Evolutionary conservation across 2,797 vertebrate genomes (phyloP).

Genomic region (Poecilia wingei): DNA sequence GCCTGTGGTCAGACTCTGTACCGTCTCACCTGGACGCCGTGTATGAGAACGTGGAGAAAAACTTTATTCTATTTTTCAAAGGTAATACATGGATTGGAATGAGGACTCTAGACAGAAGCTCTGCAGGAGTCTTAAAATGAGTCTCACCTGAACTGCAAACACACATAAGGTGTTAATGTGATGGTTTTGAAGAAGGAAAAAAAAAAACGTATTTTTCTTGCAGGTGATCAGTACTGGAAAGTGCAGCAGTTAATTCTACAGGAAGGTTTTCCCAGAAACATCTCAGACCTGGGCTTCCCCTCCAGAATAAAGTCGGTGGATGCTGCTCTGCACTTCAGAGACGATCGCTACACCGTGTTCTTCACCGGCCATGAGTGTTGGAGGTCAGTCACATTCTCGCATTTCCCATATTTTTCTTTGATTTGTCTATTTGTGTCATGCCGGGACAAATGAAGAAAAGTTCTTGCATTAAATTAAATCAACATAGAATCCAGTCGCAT

Average conservation of each 20-base stretch:
- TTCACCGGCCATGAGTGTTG: conserved; percentile 70
- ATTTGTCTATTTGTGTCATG: neutral
- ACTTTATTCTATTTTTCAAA: conserved; percentile 70
- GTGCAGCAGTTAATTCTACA: conserved; percentile 46
- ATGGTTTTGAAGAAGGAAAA: neutral
- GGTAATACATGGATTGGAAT: conserved; percentile 39
- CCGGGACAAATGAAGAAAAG: neutral
- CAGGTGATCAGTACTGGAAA: conserved; percentile 70
- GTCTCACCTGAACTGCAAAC: neutral
- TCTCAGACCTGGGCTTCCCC: conserved; percentile 70
- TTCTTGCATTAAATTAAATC: neutral
- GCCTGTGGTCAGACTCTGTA: conserved; percentile 64
- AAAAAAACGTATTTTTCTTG: conserved; percentile 7
- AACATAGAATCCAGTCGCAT: neutral
- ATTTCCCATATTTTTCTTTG: neutral
- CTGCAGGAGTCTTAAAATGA: neutral
- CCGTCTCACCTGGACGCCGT: conserved; percentile 65
- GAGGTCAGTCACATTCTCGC: conserved; percentile 48
- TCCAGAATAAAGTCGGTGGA: conserved; percentile 60
- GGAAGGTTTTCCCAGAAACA: conserved; percentile 67
- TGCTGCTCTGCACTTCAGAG: conserved; percentile 69
- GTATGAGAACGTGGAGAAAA: conserved; percentile 60
- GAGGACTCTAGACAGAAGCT: neutral
- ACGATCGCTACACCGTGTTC: conserved; percentile 55
- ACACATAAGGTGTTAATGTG: no score